Base-by-base conservation (phyloP, 1,140 invertebrate species). In the Drosophila asahinai region DNA sequence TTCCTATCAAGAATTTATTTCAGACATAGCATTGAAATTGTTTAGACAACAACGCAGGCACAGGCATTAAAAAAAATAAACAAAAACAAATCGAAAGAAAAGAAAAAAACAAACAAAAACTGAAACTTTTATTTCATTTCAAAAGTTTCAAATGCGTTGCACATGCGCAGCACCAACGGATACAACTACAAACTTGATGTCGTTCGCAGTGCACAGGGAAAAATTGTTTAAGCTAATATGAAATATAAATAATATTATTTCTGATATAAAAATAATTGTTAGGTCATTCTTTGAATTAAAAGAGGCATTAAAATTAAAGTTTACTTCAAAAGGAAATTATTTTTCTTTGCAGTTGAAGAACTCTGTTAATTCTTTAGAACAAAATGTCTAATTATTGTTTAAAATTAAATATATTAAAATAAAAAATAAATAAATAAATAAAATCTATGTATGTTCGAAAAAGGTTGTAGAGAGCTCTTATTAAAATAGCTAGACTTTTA, bases 1-100 rank as follows among this genome's bases (percentile, higher is more conserved):
- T 83, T 76, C 81, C 81, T 79, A 83, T 83, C 71, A 83, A 83
- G 77, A 84, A 84, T 84, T 81, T 81, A 84, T 84, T 81, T 84
- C 49, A 77, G 66, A 65, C 74, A 81, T 84, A 84, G 71, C 81
- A 83, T 83, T 83, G 81, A 83, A 83, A 83, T 83, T 80, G 76
- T 76, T 76, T 65, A 76, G 58, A 68, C 63, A 83, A 57, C 55
- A 61, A 22, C 55, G 65, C 59, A 65, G 25, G 65, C 62, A 33
- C 36, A 70, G 43, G 38, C 25, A 55, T 45, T 25, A 49, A 6
- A 72, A 72, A 38, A 54, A 76, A 64, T 40, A 55, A 59, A 47
- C 2, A 51, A 47, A 9, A 61, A 19, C 27, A 67, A 22, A 58
- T 25, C 14, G 22, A 27, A 4, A n/a, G 11, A 33, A 54, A 19